phyloP scores from a whole-genome alignment of 2,797 vertebrate genomes.

The Pitangus sulphuratus region DNA sequence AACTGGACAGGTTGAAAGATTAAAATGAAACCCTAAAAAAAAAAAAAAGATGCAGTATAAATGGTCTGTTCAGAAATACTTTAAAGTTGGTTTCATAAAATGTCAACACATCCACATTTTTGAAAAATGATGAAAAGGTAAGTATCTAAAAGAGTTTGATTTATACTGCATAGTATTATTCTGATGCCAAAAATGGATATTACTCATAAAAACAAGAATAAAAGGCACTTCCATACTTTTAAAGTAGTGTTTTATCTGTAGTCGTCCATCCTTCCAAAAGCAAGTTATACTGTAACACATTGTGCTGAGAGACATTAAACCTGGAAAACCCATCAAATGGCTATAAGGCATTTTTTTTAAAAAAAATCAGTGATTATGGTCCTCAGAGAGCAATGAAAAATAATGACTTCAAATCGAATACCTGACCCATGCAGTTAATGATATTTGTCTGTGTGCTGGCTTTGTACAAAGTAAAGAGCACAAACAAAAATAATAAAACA shows the following conservation, averaged over 20 bases:
- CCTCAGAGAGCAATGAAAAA: not conserved
- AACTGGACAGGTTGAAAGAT: not conserved
- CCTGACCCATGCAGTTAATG: not conserved
- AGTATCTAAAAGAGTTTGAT: constrained; percentile 17
- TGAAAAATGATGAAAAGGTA: not conserved
- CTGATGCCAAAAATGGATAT: not conserved
- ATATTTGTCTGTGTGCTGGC: not conserved
- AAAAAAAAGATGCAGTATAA: not conserved
- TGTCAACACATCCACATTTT: not conserved
- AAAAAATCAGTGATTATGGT: not conserved
- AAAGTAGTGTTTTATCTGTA: not conserved
- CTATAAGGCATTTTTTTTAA: not conserved
- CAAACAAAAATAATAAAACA: not conserved
- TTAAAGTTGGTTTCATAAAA: constrained; percentile 29
- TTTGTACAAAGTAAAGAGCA: not conserved
- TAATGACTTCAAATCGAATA: not conserved
- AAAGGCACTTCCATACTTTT: not conserved
- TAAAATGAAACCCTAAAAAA: constrained; percentile 24
- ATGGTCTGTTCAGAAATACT: not conserved
- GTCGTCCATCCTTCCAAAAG: not conserved
- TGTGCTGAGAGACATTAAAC: not conserved
- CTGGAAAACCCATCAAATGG: not conserved
- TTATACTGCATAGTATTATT: not conserved
- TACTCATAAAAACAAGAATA: constrained; percentile 1
- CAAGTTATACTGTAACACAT: not conserved